Evolutionary conservation across 2,797 vertebrate genomes (phyloP).

Genomic region (Semotilus atromaculatus): DNA sequence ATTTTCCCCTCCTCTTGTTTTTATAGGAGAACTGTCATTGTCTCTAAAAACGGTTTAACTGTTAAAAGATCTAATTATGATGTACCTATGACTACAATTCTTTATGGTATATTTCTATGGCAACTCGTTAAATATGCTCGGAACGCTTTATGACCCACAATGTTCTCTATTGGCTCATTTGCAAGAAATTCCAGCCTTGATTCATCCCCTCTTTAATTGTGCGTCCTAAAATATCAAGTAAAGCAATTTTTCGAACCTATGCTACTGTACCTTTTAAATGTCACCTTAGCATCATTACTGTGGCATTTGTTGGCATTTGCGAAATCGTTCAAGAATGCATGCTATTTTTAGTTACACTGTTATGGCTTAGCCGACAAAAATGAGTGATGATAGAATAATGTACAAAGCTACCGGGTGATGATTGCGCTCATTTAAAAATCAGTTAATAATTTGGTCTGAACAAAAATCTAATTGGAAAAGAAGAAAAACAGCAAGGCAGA

Average conservation of each 20-base stretch:
- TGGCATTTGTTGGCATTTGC: conserved; percentile 48
- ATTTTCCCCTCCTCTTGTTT: neutral
- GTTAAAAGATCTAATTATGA: conserved; percentile 17
- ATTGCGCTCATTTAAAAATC: neutral
- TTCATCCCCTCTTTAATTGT: conserved; percentile 18
- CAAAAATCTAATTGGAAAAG: neutral
- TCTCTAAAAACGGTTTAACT: conserved; percentile 18
- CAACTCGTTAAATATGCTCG: conserved; percentile 43
- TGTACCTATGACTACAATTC: conserved; percentile 14
- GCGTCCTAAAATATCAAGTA: conserved; percentile 41
- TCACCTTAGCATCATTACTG: conserved; percentile 38
- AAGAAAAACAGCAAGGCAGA: neutral
- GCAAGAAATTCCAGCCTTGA: neutral
- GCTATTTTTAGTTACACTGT: conserved; percentile 21
- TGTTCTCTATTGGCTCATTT: neutral
- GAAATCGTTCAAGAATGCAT: conserved; percentile 20
- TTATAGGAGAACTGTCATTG: neutral
- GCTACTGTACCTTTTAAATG: conserved; percentile 41
- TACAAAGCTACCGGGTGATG: neutral
- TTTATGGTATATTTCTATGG: conserved; percentile 52
- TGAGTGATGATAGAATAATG: conserved; percentile 1
- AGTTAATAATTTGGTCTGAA: neutral
- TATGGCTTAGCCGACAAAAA: neutral
- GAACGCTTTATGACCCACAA: neutral
- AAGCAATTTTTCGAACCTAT: conserved; percentile 24